phyloP scores from a whole-genome alignment of 2,888 invertebrate species.

The Pseudolycoriella hygida region DNA sequence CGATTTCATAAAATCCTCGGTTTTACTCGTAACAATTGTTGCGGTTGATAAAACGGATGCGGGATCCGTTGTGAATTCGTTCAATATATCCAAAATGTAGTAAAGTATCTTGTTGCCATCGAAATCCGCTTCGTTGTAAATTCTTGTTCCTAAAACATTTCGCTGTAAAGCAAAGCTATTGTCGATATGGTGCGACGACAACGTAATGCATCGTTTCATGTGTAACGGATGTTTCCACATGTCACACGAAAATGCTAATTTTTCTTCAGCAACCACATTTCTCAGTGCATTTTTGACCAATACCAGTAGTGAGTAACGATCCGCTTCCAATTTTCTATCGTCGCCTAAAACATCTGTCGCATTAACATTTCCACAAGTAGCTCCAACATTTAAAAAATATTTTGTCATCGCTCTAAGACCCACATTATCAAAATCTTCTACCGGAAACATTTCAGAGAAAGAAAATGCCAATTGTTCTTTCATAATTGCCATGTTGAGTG shows the following conservation, averaged over 20 bases:
- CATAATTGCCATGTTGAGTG: too few relatives aligned
- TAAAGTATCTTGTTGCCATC: neutral
- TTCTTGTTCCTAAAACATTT: neutral
- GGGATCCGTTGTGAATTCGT: neutral
- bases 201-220: neutral
- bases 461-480: too few relatives aligned
- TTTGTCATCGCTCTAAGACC: neutral
- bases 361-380: constrained; percentile 4
- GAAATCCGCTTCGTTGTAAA: neutral
- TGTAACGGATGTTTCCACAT: constrained; percentile 1
- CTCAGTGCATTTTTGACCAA: neutral
- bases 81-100: neutral
- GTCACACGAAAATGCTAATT: constrained; percentile 5
- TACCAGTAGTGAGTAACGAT: neutral
- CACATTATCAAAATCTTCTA: too few relatives aligned
- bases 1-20: neutral
- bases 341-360: neutral
- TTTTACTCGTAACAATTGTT: neutral
- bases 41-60: neutral
- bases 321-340: neutral
- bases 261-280: constrained; percentile 2
- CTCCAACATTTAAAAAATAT: constrained; percentile 5
- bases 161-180: constrained; percentile 1
- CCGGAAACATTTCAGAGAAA: too few relatives aligned
- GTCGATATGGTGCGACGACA: constrained; percentile 2